These are phyloP conservation scores for Lepidochrysops patricia DNA, from an alignment of 2,888 invertebrate genomes.

Conservation along the genomic window DNA sequence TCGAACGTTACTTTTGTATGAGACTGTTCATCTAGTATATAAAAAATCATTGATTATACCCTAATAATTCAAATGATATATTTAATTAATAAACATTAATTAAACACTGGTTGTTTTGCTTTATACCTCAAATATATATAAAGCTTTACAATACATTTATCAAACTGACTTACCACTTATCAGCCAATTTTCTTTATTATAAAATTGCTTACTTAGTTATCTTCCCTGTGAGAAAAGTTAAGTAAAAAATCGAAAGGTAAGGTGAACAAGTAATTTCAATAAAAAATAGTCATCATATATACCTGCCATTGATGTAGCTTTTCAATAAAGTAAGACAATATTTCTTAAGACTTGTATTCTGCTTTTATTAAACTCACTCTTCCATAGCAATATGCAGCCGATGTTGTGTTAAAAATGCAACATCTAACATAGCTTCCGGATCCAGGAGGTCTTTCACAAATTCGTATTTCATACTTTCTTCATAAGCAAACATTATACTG, in stretches of 20 bases:
- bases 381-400: conserved; percentile 71
- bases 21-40: too few species aligned
- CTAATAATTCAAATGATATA: neutral
- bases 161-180: neutral
- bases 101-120: neutral
- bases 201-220: neutral
- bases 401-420: conserved; percentile 86
- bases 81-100: neutral
- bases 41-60: too few species aligned
- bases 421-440: conserved; percentile 89
- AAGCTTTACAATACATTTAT: neutral
- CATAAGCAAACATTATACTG: conserved; percentile 91
- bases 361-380: conserved; percentile 31
- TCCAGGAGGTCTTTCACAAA: conserved; percentile 83
- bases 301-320: neutral
- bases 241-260: neutral
- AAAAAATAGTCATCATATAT: neutral
- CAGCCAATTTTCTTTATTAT: neutral
- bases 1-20: too few species aligned
- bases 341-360: neutral
- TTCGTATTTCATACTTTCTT: conserved; percentile 88
- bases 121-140: neutral
- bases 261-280: neutral
- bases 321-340: neutral
- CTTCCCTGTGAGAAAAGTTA: neutral